Evolutionary conservation across 2,113 vertebrate species (phyloP).

Genomic region (Xiphias gladius): DNA sequence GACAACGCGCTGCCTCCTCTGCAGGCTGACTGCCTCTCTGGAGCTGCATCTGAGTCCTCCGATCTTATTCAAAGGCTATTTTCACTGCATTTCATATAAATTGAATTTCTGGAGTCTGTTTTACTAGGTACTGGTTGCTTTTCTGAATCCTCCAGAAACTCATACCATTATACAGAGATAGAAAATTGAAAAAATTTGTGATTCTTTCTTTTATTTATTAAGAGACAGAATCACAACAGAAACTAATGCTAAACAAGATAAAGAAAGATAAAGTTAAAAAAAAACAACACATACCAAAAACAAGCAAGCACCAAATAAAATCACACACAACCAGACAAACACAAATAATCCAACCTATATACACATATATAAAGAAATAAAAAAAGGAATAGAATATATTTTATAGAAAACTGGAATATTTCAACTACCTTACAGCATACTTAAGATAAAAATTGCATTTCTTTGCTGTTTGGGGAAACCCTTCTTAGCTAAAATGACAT

Average conservation of each 20-base stretch:
- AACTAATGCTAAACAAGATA: background rate
- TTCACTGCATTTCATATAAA: slow-evolving; percentile 1
- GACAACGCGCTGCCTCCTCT: slow-evolving; percentile 8
- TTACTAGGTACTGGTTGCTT: background rate
- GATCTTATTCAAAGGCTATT: slow-evolving; percentile 12
- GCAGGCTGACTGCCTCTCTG: slow-evolving; percentile 30
- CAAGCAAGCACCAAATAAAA: background rate
- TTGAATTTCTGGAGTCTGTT: background rate
- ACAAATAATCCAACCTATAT: background rate
- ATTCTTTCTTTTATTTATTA: background rate
- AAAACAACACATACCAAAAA: background rate
- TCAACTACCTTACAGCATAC: background rate
- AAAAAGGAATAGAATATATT: background rate
- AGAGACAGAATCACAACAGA: background rate
- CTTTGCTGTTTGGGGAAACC: background rate
- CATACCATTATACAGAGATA: background rate
- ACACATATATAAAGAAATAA: background rate
- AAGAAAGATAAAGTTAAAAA: no score
- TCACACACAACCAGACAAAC: background rate
- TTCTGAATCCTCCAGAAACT: background rate
- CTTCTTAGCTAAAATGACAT: background rate
- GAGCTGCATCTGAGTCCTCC: background rate
- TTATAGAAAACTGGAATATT: background rate
- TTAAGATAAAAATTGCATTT: background rate
- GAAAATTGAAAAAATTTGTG: background rate